These are phyloP conservation scores for Callopanchax toddi DNA, from an alignment of 2,113 vertebrate genomes.

Conservation along the genomic window DNA sequence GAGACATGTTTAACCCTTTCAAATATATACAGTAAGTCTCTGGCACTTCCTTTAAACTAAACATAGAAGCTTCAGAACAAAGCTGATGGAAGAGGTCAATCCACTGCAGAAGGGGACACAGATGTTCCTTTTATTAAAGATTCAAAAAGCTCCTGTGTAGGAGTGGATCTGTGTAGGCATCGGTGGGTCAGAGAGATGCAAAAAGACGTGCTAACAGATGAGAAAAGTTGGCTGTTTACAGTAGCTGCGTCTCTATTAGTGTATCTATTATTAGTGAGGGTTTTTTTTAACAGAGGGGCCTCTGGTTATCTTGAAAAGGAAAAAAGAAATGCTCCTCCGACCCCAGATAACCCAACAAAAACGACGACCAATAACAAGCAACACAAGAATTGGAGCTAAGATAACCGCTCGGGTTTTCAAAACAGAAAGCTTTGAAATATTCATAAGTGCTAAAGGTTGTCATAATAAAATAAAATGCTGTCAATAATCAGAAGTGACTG, in stretches of 20 bases:
- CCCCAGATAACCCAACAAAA: neutral
- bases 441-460: neutral
- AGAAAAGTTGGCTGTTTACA: constrained; percentile 17
- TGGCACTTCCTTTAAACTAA: constrained; percentile 22
- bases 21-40: constrained; percentile 5
- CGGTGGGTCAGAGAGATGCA: constrained; percentile 19
- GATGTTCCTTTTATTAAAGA: constrained; percentile 61
- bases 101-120: constrained; percentile 44
- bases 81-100: constrained; percentile 15
- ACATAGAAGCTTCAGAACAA: constrained; percentile 19
- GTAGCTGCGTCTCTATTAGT: neutral
- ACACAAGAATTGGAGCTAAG: neutral
- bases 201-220: constrained; percentile 4
- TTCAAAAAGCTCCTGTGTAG: constrained; percentile 47
- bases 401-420: neutral
- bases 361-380: neutral
- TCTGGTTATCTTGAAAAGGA: neutral
- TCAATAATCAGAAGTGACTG: neutral
- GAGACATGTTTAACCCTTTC: constrained; percentile 1
- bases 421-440: neutral
- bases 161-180: constrained; percentile 26
- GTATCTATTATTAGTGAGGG: neutral
- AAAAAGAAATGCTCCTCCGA: neutral
- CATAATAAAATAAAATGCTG: too few relatives aligned
- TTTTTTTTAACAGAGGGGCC: neutral